Conservation (phyloP, 2,797 vertebrate genomes). For the Dermochelys coriacea region DNA sequence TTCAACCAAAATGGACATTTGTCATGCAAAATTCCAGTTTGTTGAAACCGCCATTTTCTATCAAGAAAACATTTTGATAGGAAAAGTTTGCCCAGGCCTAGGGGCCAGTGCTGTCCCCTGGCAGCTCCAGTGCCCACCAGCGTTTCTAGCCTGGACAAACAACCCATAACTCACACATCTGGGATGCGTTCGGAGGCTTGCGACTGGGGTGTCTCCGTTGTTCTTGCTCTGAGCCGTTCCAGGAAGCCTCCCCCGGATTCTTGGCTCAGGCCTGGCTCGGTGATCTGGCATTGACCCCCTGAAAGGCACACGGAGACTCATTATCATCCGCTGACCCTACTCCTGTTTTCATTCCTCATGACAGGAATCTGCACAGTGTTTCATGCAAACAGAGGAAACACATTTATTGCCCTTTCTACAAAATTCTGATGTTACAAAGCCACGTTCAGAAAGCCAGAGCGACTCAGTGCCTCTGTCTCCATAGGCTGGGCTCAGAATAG, state of each 20-base stretch:
- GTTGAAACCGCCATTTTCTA: not conserved
- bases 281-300: constrained; percentile 75
- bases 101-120: not conserved
- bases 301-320: constrained; percentile 61
- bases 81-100: not conserved
- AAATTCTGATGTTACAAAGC: constrained; percentile 55
- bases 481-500: not conserved
- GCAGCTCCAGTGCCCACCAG: not conserved
- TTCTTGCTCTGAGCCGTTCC: constrained; percentile 34
- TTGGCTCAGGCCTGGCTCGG: constrained; percentile 14
- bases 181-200: accelerated
- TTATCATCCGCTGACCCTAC: constrained; percentile 74
- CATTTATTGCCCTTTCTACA: constrained; percentile 71
- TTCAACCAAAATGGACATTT: not conserved
- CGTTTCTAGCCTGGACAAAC: not conserved
- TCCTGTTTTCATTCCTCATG: constrained; percentile 75
- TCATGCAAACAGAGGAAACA: constrained; percentile 70
- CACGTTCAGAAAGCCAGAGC: constrained; percentile 13
- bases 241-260: constrained; percentile 70
- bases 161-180: not conserved
- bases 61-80: not conserved
- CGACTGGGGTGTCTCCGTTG: not conserved
- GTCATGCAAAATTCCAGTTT: not conserved
- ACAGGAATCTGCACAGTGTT: constrained; percentile 74
- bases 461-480: constrained; percentile 47